Percentiles rank a stretch among this genome's conserved stretches.
Evolutionary conservation across 2,113 vertebrate genomes (phyloP).

Genomic region (Nycticryphes semicollaris): DNA sequence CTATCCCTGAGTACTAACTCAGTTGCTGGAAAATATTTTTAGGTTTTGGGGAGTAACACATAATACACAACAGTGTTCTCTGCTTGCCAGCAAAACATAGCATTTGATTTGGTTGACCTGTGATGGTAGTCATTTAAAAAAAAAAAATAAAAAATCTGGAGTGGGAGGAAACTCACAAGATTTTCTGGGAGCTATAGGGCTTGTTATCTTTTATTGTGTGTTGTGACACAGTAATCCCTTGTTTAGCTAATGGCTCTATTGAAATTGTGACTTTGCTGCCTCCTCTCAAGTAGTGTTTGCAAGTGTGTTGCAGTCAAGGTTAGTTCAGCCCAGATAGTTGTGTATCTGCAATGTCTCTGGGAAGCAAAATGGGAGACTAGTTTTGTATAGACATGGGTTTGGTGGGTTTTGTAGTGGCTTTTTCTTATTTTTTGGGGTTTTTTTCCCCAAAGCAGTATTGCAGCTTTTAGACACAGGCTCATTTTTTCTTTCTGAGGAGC

Average conservation of each 20-base stretch:
- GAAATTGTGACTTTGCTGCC: slow-evolving; percentile 31
- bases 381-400: neutral
- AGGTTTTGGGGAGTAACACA: neutral
- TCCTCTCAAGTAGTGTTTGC: slow-evolving; percentile 9
- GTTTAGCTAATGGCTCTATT: neutral
- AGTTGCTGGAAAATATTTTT: neutral
- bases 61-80: neutral
- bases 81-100: neutral
- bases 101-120: neutral
- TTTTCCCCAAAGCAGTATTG: accelerated
- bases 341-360: neutral
- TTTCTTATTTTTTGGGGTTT: too few species aligned
- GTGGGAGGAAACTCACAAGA: neutral
- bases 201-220: slow-evolving; percentile 8
- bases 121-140: neutral
- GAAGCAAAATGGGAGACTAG: neutral
- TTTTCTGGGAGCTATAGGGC: neutral
- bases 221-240: slow-evolving; percentile 20
- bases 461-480: neutral
- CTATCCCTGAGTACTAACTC: neutral
- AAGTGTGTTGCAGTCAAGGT: neutral
- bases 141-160: neutral
- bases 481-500: neutral
- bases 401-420: neutral
- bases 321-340: neutral